These are phyloP conservation scores for Lysandra bellargus DNA, from an alignment of 2,888 invertebrate species.

Conservation along the genomic window DNA sequence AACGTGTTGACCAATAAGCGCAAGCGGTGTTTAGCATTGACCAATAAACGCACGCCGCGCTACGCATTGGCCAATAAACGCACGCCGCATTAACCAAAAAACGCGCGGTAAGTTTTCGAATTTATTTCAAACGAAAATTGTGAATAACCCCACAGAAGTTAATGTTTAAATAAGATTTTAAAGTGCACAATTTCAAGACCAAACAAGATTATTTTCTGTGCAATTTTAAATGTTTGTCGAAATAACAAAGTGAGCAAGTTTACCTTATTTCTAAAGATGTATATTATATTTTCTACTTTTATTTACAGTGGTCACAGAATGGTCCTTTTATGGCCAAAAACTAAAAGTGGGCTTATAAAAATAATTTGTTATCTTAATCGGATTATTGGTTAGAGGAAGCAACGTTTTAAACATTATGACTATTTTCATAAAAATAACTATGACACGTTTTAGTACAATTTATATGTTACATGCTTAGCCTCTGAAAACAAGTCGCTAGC, in stretches of 20 bases:
- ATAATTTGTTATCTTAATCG: conserved; percentile 19
- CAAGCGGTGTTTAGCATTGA: not conserved
- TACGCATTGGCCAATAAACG: too few species aligned
- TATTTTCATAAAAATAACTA: conserved; percentile 20
- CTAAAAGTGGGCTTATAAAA: conserved; percentile 9
- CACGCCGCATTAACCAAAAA: not conserved
- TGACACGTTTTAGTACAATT: conserved; percentile 26
- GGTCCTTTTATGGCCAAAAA: conserved; percentile 27
- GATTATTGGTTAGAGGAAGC: conserved; percentile 15
- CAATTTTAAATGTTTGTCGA: not conserved
- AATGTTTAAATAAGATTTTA: not conserved
- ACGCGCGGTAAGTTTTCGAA: not conserved
- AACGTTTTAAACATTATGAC: conserved; percentile 27
- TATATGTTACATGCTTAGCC: conserved; percentile 26
- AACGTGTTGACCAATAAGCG: not conserved
- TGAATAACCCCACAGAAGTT: not conserved
- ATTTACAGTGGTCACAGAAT: conserved; percentile 30
- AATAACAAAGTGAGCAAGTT: conserved; percentile 1
- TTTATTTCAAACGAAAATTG: not conserved
- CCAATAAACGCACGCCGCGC: not conserved
- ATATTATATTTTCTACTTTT: conserved; percentile 25
- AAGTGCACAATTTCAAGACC: not conserved
- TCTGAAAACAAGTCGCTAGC: conserved; percentile 21
- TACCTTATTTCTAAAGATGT: not conserved
- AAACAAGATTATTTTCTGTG: not conserved